Base-by-base conservation (phyloP, 2,888 invertebrate species). In the Sinodicranocentrus sp. region DNA sequence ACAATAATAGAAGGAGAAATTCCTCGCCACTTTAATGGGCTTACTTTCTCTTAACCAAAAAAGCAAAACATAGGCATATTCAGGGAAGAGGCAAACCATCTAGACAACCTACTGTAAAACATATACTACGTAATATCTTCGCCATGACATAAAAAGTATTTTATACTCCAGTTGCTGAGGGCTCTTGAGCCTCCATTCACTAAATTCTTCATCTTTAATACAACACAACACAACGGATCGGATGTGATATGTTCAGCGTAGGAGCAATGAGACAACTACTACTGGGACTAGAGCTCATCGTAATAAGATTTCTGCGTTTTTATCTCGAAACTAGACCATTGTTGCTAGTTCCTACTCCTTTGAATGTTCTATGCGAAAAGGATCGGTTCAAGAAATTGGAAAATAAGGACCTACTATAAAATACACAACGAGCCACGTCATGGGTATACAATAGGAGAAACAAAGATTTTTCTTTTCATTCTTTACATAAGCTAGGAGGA, bases 311-410 rank as follows among this genome's bases (percentile, higher is more conserved):
- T 23, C 25, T 57, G 28, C 3, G 48, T n/a, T n/a, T 28, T 61
- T 28, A 15, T 26, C 68, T 26, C n/a, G 61, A 61, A n/a, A 61
- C 26, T 28, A 10, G 61, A 28, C 61, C 17, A 28, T 17, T 61
- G 26, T 59, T 59, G 10, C 15, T 23, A 59, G 3, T 39, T 15
- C 23, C 0, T 48, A n/a, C 3, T 68, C 15, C 25, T 5, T 3
- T 48, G 48, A 48, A 48, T 15, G 25, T 33, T 61, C n/a, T 26
- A 26, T 61, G 25, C 13, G 28, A 61, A 17, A 28, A 28, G 28
- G 21, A 57, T 25, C 8, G 17, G 48, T 68, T 52, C 17, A 65
- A 43, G 23, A 65, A 65, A 65, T 65, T 65, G 65, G 43, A 25
- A 43, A 65, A 23, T 43, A 39, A 19, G 68, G 17, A 48, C 25